Evolutionary conservation across 2,888 invertebrate genomes (phyloP).

Genomic region (Gasteruption jaculator): DNA sequence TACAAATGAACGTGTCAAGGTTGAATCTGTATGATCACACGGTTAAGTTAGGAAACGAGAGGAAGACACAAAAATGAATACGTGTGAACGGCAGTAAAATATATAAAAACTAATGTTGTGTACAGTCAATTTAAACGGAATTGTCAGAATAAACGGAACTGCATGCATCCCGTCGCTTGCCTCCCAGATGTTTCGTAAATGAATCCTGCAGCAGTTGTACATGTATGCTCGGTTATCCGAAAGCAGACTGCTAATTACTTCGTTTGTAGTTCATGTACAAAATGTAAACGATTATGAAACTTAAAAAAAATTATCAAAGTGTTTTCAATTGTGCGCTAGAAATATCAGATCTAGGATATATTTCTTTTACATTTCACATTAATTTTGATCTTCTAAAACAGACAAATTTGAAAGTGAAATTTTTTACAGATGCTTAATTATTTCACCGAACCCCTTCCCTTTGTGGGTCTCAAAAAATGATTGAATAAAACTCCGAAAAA

Average conservation of each 20-base stretch:
- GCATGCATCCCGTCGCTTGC: constrained; percentile 46
- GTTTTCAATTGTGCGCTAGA: too few species aligned
- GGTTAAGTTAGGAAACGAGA: not conserved
- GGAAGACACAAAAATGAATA: constrained; percentile 25
- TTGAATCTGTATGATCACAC: constrained; percentile 35
- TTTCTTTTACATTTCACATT: too few species aligned
- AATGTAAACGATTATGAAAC: constrained; percentile 20
- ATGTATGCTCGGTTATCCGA: constrained; percentile 22
- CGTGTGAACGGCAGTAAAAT: constrained; percentile 37
- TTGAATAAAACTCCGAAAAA: too few species aligned
- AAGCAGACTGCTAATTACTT: constrained; percentile 31
- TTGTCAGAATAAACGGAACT: constrained; percentile 49
- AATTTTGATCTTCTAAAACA: too few species aligned
- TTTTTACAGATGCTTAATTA: too few species aligned
- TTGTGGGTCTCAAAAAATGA: too few species aligned
- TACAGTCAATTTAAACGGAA: constrained; percentile 45
- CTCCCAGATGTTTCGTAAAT: constrained; percentile 47
- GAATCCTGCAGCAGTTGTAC: constrained; percentile 33
- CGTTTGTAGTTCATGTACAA: constrained; percentile 9
- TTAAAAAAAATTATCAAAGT: too few species aligned
- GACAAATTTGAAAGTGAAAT: too few species aligned
- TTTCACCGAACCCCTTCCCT: too few species aligned
- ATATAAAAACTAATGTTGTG: constrained; percentile 25
- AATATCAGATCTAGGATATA: too few species aligned
- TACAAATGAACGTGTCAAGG: too few species aligned